Base-by-base conservation (phyloP, 2,797 vertebrate genomes). In the Delichon dasypus region DNA sequence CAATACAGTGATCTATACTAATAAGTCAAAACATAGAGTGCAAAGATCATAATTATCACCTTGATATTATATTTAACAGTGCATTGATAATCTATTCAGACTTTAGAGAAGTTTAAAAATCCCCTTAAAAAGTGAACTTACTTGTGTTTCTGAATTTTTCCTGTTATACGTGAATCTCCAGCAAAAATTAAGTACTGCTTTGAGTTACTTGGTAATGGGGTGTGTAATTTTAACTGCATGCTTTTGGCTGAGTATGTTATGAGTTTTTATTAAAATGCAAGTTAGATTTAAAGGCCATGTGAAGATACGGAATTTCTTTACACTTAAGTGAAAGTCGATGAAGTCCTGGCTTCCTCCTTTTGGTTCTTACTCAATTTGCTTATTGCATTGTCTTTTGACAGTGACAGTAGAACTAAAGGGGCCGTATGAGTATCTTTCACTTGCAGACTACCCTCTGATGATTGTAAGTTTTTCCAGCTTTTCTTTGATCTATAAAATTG, bases 381-480 rank as follows among this genome's bases (percentile, higher is more conserved):
- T 70, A 16, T 94, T 94, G 87, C 10, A 25, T 95, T 97, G 13
- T 97, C 38, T 97, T 96, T 97, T 97, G 78, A 85, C 96, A 99
- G 98, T 99, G 98, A 98, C 97, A 71, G 98, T 99, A 88, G 98
- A 99, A 98, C 98, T 99, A 97, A 99, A 98, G 91, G 99, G 99
- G 65, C 98, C 98, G 0, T 98, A 99, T 95, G 98, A 99, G 70
- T 99, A 99, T 93, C 98, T 99, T 38, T 99, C 99, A 6, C 98
- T 99, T 80, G 98, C 99, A 91, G 99, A 99, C 94, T 99, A 99
- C 97, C 99, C 99, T 36, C 97, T 99, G 68, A 99, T 99, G 99
- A 99, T 99, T 97, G 99, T 99, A 96, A 98, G 98, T 98, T 38
- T 38, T 38, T 38, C 13, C 60, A 93, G 25, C 13, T 86, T 86